Evolutionary conservation across 1,140 invertebrate genomes (phyloP), one percentile per base, ranked within the genome.

Genomic region (Pararge aegeria): DNA sequence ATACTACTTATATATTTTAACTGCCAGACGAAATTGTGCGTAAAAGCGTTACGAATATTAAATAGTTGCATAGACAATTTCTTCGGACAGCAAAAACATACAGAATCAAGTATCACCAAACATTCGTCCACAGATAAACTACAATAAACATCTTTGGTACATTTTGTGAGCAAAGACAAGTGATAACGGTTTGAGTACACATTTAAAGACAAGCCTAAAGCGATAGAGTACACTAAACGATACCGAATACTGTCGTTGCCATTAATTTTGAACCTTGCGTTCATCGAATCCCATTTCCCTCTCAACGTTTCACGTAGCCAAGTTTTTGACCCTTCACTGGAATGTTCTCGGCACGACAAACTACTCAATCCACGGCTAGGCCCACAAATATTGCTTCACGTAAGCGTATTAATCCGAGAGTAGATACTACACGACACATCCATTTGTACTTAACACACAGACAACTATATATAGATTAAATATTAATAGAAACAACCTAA

Each of bases 161-260:
- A 80, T 75, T 75, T 86, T 88, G 85, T 88, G 85, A 88, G 82
- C 85, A 87, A 86, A 71, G 72, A 83, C 70, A 68, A 61, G 61
- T 69, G 64, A 70, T 67, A 69, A 77, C 65, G 61, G 74, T 68
- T 62, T 66, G 73, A 82, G 64, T 82, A 78, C 68, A 70, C 59
- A 55, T 56, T 64, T 5, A 65, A 64, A 56, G 61, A 64, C 62
- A 70, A 71, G 66, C 66, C 67, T 73, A 62, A 78, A 77, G 79
- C 75, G 72, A 73, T 69, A 64, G 70, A 68, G 64, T 67, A 50
- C 55, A 40, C 61, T 63, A 72, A 37, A 73, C 70, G 59, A 80
- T 74, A 78, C 68, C 66, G 59, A 80, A 82, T 79, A 79, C 73
- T 78, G 73, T 70, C 61, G 66, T 75, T 80, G 69, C 70, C 75